Conservation (phyloP, 2,113 vertebrate genomes). For the Phalacrocorax pelagicus region DNA sequence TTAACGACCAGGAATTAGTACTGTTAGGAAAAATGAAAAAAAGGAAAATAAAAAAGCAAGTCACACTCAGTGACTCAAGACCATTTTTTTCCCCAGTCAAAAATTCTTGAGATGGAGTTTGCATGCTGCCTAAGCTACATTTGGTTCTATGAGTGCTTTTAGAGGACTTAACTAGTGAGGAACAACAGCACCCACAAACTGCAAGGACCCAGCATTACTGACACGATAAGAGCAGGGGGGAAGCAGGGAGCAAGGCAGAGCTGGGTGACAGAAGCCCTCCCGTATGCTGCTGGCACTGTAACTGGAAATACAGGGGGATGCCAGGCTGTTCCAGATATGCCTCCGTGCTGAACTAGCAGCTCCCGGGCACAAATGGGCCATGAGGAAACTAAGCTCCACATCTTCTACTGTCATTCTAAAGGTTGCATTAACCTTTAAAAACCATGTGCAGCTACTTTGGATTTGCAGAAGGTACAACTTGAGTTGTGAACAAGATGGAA, state of each 20-base stretch:
- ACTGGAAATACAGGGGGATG: neutral
- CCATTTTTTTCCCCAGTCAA: neutral
- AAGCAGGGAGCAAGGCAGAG: neutral
- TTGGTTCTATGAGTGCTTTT: neutral
- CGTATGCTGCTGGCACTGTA: neutral
- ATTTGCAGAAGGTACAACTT: neutral
- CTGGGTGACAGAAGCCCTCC: neutral
- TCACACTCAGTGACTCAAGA: neutral
- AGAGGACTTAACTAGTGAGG: neutral
- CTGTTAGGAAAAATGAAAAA: neutral
- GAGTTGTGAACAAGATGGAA: neutral
- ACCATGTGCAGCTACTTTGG: neutral
- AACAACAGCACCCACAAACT: neutral
- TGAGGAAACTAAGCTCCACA: neutral
- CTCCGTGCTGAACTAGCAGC: neutral
- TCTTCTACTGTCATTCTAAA: neutral
- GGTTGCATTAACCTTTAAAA: neutral
- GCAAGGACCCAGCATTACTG: neutral
- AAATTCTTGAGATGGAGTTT: neutral
- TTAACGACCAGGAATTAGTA: neutral
- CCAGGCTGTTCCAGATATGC: neutral
- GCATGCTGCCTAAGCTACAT: too few relatives aligned
- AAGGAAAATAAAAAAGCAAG: neutral
- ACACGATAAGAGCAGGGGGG: neutral
- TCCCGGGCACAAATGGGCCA: neutral